phyloP scores from a whole-genome alignment of 2,888 invertebrate species.

The Charanyca ferruginea region DNA sequence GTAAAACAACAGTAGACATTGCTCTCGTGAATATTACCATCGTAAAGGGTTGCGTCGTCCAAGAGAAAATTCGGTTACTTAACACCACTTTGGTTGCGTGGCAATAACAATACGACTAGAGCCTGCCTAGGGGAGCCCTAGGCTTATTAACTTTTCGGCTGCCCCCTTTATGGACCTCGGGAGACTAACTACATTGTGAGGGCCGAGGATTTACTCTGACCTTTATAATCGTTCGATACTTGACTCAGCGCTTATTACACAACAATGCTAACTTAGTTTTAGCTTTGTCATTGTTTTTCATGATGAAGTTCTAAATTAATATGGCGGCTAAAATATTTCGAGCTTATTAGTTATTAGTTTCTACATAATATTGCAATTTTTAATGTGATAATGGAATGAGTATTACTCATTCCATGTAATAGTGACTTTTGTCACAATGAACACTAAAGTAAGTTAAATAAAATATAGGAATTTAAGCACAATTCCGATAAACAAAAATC shows the following conservation, averaged over 20 bases:
- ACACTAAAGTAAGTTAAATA: not conserved
- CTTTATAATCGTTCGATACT: constrained; percentile 45
- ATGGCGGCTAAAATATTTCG: not conserved
- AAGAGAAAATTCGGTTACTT: constrained; percentile 23
- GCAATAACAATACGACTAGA: constrained; percentile 54
- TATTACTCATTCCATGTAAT: no score
- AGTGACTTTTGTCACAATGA: not conserved
- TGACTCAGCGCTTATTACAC: constrained; percentile 4
- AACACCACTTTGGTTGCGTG: constrained; percentile 39
- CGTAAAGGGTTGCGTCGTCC: constrained; percentile 21
- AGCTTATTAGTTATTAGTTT: not conserved
- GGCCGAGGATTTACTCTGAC: constrained; percentile 48
- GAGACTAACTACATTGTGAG: constrained; percentile 51
- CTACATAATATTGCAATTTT: not conserved
- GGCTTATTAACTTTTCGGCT: constrained; percentile 63
- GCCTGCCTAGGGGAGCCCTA: constrained; percentile 43
- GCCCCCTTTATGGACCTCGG: constrained; percentile 48
- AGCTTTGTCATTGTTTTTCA: not conserved
- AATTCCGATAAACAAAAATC: no score
- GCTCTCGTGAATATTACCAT: not conserved
- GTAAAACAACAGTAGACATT: constrained; percentile 22
- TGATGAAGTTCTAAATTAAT: not conserved
- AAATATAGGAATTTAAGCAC: no score
- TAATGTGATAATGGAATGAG: no score
- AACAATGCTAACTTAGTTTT: constrained; percentile 16